Conservation (phyloP, 1,140 invertebrate species). For the Kradibia gibbosae region DNA sequence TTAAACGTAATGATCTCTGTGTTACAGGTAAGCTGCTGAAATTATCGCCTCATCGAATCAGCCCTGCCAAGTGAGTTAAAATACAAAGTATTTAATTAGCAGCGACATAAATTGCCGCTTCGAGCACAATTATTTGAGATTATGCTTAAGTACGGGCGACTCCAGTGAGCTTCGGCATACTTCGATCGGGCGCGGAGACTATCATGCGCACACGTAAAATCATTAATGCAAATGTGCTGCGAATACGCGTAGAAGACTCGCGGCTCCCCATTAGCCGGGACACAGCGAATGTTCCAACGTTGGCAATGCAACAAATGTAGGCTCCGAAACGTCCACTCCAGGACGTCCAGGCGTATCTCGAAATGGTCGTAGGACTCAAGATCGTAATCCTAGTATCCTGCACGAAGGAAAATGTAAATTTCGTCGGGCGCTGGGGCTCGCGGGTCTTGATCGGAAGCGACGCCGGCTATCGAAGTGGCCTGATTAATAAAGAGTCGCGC, state of each 20-base stretch:
- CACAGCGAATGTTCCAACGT: neutral
- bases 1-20: neutral
- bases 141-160: neutral
- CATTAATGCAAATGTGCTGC: neutral
- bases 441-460: neutral
- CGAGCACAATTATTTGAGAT: neutral
- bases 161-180: no score
- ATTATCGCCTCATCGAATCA: neutral
- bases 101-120: neutral
- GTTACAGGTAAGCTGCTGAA: constrained; percentile 3
- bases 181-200: no score
- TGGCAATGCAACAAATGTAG: neutral
- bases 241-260: no score
- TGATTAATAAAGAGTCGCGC: neutral
- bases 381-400: neutral
- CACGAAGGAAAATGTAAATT: constrained; percentile 23
- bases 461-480: neutral
- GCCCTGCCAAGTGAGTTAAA: neutral
- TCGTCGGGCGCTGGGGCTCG: neutral
- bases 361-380: neutral
- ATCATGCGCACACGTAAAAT: no score
- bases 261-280: no score
- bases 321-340: neutral
- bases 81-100: neutral
- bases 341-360: neutral